A percentile compares a stretch with the other conserved stretches of the same genome.
phyloP scores from a whole-genome alignment of 2,113 vertebrate species.

The Varanus komodoensis region DNA sequence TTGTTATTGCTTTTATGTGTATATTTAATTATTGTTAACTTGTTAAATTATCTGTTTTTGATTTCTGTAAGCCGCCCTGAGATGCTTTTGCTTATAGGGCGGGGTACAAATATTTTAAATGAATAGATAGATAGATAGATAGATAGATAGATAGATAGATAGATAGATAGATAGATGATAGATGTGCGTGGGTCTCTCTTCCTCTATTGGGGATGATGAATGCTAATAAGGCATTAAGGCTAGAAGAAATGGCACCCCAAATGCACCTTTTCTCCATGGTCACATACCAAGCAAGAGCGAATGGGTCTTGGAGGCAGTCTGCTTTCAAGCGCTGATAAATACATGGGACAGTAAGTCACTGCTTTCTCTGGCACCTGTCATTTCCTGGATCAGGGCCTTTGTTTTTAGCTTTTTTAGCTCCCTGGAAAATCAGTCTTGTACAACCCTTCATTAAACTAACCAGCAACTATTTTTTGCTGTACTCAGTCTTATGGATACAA shows the following conservation, averaged over 20 bases:
- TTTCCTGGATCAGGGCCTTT: not conserved
- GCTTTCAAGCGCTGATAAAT: not conserved
- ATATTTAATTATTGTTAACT: too few relatives aligned
- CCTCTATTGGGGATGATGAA: not conserved
- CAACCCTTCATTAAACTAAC: constrained; percentile 6
- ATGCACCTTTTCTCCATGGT: too few relatives aligned
- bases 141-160: too few relatives aligned
- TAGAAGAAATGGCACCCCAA: not conserved
- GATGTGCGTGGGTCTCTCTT: too few relatives aligned
- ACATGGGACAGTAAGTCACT: not conserved
- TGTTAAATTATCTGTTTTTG: too few relatives aligned
- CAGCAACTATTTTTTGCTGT: constrained; percentile 15
- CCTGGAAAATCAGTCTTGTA: not conserved
- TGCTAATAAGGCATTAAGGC: not conserved
- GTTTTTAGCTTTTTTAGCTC: not conserved
- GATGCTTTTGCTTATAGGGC: too few relatives aligned
- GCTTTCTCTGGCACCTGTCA: not conserved
- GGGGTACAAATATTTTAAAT: too few relatives aligned
- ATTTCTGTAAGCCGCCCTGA: too few relatives aligned
- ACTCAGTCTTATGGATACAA: not conserved
- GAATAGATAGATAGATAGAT: too few relatives aligned
- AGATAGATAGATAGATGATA: too few relatives aligned
- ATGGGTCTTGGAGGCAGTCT: not conserved
- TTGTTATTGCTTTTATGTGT: too few relatives aligned
- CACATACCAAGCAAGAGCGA: not conserved